A percentile compares a stretch with the other conserved stretches of the same genome.
These are phyloP conservation scores for Papilio demoleus DNA, from an alignment of 2,888 invertebrate genomes.

Conservation along the genomic window DNA sequence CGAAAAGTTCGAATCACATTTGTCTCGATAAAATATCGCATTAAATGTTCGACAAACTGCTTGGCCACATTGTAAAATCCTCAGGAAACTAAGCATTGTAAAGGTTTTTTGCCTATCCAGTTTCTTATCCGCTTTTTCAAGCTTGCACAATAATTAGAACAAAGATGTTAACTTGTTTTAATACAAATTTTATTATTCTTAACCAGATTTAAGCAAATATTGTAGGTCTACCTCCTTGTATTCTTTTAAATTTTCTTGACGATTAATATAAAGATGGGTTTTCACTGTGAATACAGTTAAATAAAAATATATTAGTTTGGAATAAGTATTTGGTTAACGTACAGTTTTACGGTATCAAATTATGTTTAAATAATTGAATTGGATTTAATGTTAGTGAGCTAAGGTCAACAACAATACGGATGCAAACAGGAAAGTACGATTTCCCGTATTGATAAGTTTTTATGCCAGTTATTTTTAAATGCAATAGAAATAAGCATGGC, in stretches of 20 bases:
- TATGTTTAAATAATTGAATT: background rate
- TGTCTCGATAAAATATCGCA: no score
- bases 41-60: no score
- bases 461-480: conserved; percentile 9
- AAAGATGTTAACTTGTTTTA: background rate
- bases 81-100: no score
- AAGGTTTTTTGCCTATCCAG: background rate
- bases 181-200: background rate
- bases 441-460: conserved; percentile 28
- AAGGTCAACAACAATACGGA: background rate
- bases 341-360: background rate
- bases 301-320: background rate
- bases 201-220: background rate
- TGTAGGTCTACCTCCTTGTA: background rate
- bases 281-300: background rate
- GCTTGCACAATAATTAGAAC: background rate
- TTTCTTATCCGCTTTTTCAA: no score
- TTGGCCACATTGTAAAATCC: no score
- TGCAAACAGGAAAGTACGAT: conserved; percentile 19
- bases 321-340: no score
- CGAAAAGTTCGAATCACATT: no score
- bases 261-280: background rate
- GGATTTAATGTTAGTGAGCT: background rate
- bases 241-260: background rate
- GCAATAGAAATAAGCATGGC: conserved; percentile 3